Conservation (phyloP, 2,797 vertebrate species). For the Silurus lanzhouensis region DNA sequence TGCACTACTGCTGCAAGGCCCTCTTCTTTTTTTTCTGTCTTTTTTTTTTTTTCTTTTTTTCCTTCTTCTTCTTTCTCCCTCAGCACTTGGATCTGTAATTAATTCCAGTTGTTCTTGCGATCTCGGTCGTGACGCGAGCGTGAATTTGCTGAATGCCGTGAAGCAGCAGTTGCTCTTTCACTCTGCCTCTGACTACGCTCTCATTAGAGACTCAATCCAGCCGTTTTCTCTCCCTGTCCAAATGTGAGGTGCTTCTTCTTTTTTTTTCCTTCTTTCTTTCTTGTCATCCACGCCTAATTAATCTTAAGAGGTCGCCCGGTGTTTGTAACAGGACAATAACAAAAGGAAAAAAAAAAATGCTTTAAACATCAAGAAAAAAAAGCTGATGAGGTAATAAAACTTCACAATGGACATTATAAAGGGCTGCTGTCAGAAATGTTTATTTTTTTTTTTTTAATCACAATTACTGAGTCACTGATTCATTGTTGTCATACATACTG, state of each 20-base stretch:
- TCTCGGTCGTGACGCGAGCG: conserved; percentile 61
- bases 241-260: conserved; percentile 63
- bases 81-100: conserved; percentile 73
- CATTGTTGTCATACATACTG: conserved; percentile 18
- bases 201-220: conserved; percentile 51
- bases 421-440: conserved; percentile 69
- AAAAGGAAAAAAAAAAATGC: conserved; percentile 52
- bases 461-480: conserved; percentile 24
- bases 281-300: not conserved
- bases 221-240: conserved; percentile 60
- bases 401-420: conserved; percentile 67
- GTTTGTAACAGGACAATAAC: conserved; percentile 57
- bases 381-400: conserved; percentile 66
- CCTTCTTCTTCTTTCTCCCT: conserved; percentile 18
- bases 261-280: not conserved
- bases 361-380: conserved; percentile 48
- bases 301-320: conserved; percentile 13
- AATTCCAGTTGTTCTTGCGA: conserved; percentile 69
- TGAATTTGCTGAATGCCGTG: conserved; percentile 43
- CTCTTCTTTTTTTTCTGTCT: conserved; percentile 43
- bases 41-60: conserved; percentile 15
- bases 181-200: conserved; percentile 63
- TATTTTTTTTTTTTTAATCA: conserved; percentile 21
- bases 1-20: conserved; percentile 78
- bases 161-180: conserved; percentile 59